These are phyloP conservation scores for Ictidomys tridecemlineatus DNA, from an alignment of 2,113 vertebrate genomes.

Conservation along the genomic window DNA sequence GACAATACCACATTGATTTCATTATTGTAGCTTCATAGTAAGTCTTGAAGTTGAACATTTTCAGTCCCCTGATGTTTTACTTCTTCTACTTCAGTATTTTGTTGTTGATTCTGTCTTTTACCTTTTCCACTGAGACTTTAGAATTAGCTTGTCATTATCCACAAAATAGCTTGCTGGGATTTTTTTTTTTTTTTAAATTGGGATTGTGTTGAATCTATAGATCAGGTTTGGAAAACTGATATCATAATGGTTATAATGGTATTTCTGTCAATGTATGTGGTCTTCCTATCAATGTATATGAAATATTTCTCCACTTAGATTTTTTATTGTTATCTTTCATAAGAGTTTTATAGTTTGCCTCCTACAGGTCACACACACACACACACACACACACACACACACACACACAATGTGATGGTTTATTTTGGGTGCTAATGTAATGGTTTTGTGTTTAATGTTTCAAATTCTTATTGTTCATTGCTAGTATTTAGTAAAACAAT, in stretches of 20 bases:
- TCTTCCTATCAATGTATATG: background rate
- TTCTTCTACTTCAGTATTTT: background rate
- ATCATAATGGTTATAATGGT: background rate
- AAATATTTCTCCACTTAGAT: background rate
- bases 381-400: no score
- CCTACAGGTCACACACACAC: no score
- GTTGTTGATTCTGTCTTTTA: slow-evolving; percentile 5
- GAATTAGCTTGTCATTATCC: no score
- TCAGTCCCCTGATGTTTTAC: background rate
- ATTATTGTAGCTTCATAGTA: background rate
- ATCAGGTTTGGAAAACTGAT: background rate
- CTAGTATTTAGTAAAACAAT: background rate
- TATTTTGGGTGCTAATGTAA: slow-evolving; percentile 23
- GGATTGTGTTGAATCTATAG: background rate
- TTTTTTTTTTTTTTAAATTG: background rate
- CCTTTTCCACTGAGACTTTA: background rate
- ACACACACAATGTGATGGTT: background rate
- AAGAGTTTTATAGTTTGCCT: background rate
- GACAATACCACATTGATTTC: background rate
- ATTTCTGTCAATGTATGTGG: background rate
- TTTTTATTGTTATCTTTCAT: background rate
- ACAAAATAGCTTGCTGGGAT: no score
- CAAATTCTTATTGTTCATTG: background rate
- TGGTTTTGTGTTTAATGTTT: background rate
- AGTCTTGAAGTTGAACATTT: no score